Conservation (phyloP, 2,797 vertebrate genomes). For the Alca torda region DNA sequence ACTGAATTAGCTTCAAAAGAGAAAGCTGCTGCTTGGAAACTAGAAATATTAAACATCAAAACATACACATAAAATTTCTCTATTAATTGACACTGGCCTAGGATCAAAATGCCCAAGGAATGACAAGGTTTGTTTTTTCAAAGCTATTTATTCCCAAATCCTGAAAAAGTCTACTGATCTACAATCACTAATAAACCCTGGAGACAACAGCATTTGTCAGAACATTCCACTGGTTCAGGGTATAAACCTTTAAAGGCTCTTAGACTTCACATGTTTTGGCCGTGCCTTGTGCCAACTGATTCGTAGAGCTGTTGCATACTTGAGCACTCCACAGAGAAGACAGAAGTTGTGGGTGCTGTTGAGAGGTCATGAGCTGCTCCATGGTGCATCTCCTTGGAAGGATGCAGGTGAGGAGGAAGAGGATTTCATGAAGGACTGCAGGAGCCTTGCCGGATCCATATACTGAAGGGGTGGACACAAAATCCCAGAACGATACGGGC, state of each 20-base stretch:
- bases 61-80: neutral
- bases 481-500: too few species aligned
- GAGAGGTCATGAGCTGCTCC: neutral
- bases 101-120: constrained; percentile 5
- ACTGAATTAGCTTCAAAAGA: neutral
- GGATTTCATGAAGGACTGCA: neutral
- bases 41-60: neutral
- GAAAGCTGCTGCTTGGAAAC: neutral
- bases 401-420: neutral
- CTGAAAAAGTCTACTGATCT: neutral
- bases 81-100: neutral
- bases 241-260: neutral
- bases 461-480: neutral
- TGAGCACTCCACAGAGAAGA: neutral
- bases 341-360: neutral
- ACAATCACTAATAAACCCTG: neutral
- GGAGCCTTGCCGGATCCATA: neutral
- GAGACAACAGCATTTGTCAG: neutral
- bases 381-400: neutral
- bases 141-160: neutral
- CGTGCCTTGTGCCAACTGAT: neutral
- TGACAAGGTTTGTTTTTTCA: neutral
- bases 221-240: neutral
- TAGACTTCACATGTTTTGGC: neutral
- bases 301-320: neutral